Evolutionary conservation across 2,888 invertebrate species (phyloP).

Genomic region (Stenurella melanura): DNA sequence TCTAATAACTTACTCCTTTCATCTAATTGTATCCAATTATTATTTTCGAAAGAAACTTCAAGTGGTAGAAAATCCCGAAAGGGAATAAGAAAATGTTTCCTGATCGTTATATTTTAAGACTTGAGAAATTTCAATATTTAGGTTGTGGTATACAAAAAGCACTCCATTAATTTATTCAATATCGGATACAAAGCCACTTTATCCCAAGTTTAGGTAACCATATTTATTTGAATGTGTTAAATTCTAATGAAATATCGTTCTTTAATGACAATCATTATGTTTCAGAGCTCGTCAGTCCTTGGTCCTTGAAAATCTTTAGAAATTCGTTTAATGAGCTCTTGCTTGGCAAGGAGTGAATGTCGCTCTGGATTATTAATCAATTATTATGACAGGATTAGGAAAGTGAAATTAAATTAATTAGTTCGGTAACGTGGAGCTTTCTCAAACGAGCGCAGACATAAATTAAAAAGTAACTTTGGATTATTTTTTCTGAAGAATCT

Average conservation of each 20-base stretch:
- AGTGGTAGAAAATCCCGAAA: no score
- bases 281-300: slow-evolving; percentile 3
- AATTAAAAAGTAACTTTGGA: slow-evolving; percentile 18
- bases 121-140: no score
- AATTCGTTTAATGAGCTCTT: slow-evolving; percentile 19
- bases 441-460: slow-evolving; percentile 2
- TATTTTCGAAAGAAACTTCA: no score
- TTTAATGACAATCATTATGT: slow-evolving; percentile 3
- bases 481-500: not conserved
- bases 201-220: not conserved
- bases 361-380: slow-evolving; percentile 28
- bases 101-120: no score
- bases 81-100: no score
- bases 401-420: slow-evolving; percentile 35
- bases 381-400: slow-evolving; percentile 33
- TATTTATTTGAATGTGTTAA: not conserved
- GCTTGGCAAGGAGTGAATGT: slow-evolving; percentile 19
- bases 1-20: no score
- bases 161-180: not conserved
- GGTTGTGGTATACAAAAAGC: not conserved
- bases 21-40: no score
- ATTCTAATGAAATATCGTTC: not conserved
- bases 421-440: not conserved
- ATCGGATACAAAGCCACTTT: not conserved
- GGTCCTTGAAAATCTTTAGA: slow-evolving; percentile 28